phyloP scores from a whole-genome alignment of 2,888 invertebrate genomes.

The Tipula confusa region DNA sequence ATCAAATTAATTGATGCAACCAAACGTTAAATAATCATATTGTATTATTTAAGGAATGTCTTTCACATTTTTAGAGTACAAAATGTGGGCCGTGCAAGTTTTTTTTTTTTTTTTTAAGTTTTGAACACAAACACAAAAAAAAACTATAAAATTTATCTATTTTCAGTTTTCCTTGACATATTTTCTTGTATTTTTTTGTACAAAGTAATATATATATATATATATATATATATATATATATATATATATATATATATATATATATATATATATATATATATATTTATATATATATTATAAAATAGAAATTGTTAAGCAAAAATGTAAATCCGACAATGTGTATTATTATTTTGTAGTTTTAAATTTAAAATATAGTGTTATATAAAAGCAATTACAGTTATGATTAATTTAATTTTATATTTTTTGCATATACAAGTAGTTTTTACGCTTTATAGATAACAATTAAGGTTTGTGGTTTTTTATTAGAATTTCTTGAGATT shows the following conservation, averaged over 20 bases:
- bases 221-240: no score
- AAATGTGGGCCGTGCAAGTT: constrained; percentile 20
- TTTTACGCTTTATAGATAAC: background rate
- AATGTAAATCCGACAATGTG: background rate
- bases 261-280: no score
- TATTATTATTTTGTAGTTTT: background rate
- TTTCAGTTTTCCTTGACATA: constrained; percentile 25
- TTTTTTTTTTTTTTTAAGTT: background rate
- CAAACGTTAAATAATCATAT: background rate
- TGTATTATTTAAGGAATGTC: background rate
- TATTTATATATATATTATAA: background rate
- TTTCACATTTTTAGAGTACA: background rate
- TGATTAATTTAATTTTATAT: background rate
- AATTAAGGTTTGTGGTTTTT: background rate
- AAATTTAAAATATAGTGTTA: background rate
- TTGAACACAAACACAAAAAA: background rate
- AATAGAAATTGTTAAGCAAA: constrained; percentile 5
- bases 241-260: no score
- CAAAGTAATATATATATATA: no score
- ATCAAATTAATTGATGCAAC: background rate
- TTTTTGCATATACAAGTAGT: background rate
- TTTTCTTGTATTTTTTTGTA: background rate
- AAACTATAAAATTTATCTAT: constrained; percentile 13
- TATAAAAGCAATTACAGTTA: background rate
- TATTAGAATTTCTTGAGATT: background rate